Base-by-base conservation (phyloP, 2,888 invertebrate species). In the Calliphora vomitoria region DNA sequence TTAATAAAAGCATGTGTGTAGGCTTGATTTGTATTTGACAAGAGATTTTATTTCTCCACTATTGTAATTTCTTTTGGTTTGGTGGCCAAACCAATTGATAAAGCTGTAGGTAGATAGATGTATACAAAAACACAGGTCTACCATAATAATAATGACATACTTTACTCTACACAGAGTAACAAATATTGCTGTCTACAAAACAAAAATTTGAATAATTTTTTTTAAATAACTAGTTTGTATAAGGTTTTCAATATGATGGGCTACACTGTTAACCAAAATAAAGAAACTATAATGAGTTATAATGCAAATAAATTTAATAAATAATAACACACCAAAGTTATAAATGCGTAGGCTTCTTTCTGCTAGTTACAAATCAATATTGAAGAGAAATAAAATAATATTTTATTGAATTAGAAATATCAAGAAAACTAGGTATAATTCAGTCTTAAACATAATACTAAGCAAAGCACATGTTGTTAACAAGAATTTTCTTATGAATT, bases 81-180 rank as follows among this genome's bases (percentile, higher is more conserved):
- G 15, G 31, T 85, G 79, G 60, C 53, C 68, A 85, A 68, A 64
- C 11, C 76, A 76, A 53, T 53, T 64, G 74, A 53, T 38, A 15
- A 38, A 76, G 62, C 58, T 74, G 84, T 85, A 85, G 84, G 84
- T 68, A 68, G 84, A 60, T 79, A 55, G 25, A 31, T 41, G 5
- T 8, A n/a, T 13, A 18, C 55, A 20, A n/a, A 58, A 44, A 31
- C 35, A 58, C 5, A 47, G 41, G 18, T 68, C 10, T 68, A 35
- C 8, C 4, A 44, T 55, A 64, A 44, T 55, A 38, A 38, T 55
- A 60, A 60, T 0, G 6, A 35, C 4, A 4, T 35, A 35, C 4
- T 35, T 35, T 35, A 35, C 6, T 35, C 4, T 13, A 44, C 25
- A 81, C 35, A 81, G 81, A 11, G 44, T 72, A 20, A 4, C 64